Conservation (phyloP, 2,797 vertebrate species). For the Coendou prehensilis region DNA sequence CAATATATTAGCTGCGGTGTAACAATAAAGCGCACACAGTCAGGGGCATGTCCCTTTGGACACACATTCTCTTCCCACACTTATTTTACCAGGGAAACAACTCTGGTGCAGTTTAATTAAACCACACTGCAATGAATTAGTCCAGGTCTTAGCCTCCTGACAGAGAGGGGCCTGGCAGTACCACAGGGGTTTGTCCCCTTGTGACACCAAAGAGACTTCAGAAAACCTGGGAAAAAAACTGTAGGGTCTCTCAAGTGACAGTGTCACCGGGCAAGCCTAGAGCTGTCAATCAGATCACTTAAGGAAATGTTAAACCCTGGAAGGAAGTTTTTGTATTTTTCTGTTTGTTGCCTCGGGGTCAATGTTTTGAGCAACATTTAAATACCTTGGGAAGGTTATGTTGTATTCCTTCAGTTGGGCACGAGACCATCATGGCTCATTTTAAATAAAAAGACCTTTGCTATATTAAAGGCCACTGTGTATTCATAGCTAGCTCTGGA, state of each 20-base stretch:
- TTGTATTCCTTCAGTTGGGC: neutral
- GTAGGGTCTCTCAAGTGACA: constrained; percentile 87
- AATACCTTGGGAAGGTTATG: constrained; percentile 42
- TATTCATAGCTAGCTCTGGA: constrained; percentile 60
- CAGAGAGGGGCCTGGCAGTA: constrained; percentile 92
- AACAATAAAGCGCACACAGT: constrained; percentile 95
- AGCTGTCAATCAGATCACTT: constrained; percentile 88
- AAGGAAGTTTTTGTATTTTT: constrained; percentile 70
- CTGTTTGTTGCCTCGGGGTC: constrained; percentile 45
- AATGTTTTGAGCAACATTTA: constrained; percentile 38
- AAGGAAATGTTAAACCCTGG: constrained; percentile 75
- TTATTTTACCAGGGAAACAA: constrained; percentile 97
- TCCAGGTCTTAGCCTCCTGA: constrained; percentile 92
- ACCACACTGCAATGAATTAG: constrained; percentile 93
- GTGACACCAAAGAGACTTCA: constrained; percentile 89
- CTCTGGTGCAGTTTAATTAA: constrained; percentile 95
- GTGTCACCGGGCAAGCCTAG: constrained; percentile 86
- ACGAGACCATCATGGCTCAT: neutral
- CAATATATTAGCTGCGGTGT: constrained; percentile 94
- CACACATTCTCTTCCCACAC: constrained; percentile 98
- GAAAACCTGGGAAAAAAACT: constrained; percentile 89
- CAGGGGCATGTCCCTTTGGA: constrained; percentile 95
- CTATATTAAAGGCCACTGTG: constrained; percentile 58
- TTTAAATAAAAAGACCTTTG: constrained; percentile 55
- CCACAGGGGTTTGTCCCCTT: constrained; percentile 89